phyloP scores from a whole-genome alignment of 2,888 invertebrate species.

The Marasmarcha lunaedactyla region DNA sequence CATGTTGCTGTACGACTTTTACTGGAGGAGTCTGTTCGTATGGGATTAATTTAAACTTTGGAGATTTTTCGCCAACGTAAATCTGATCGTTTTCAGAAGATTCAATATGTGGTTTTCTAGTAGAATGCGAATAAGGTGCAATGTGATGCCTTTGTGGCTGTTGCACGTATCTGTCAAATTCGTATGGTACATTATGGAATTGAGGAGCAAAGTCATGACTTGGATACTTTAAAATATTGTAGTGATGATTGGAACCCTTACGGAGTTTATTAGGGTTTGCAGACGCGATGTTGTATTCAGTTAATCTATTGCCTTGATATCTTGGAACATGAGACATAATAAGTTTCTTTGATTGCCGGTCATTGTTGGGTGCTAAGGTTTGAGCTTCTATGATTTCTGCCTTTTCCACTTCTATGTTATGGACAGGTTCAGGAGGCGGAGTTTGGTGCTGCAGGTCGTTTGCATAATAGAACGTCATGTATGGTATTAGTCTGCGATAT shows the following conservation, averaged over 20 bases:
- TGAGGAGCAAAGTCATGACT: slow-evolving; percentile 21
- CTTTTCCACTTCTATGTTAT: slow-evolving; percentile 49
- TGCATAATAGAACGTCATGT: slow-evolving; percentile 84
- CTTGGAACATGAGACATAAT: slow-evolving; percentile 44
- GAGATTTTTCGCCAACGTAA: slow-evolving; percentile 42
- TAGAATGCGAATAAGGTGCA: slow-evolving; percentile 23
- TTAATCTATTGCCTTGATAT: slow-evolving; percentile 57
- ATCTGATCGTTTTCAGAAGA: slow-evolving; percentile 34
- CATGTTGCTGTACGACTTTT: slow-evolving; percentile 27
- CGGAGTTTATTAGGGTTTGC: slow-evolving; percentile 53
- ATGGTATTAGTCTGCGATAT: slow-evolving; percentile 82
- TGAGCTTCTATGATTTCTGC: slow-evolving; percentile 46
- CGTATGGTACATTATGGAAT: slow-evolving; percentile 23
- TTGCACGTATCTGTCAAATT: slow-evolving; percentile 29
- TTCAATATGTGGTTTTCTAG: slow-evolving; percentile 39
- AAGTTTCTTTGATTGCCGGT: slow-evolving; percentile 43
- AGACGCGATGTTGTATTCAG: slow-evolving; percentile 57
- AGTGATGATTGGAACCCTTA: slow-evolving; percentile 33
- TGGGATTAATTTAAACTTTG: slow-evolving; percentile 58
- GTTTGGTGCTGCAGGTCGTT: slow-evolving; percentile 57
- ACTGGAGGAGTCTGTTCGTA: slow-evolving; percentile 62
- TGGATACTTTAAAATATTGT: slow-evolving; percentile 11
- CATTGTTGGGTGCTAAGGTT: slow-evolving; percentile 25
- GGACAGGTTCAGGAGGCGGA: slow-evolving; percentile 33
- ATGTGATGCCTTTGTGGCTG: slow-evolving; percentile 33